Percentiles rank a stretch among this genome's conserved stretches.
Evolutionary conservation across 2,888 invertebrate genomes (phyloP).

Genomic region (Tetropium fuscum): DNA sequence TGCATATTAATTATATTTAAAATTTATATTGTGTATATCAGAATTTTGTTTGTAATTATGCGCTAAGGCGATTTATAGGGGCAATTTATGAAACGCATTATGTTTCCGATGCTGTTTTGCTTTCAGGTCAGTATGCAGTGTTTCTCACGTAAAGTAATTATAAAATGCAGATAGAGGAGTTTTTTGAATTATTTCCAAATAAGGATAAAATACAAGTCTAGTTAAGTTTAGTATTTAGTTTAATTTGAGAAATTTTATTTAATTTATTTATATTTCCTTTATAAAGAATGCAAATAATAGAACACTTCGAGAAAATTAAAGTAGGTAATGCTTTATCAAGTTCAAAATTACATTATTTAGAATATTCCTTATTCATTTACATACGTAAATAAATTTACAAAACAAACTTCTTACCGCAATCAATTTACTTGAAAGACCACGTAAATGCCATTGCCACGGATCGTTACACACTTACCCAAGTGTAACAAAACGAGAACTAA

Average conservation of each 20-base stretch:
- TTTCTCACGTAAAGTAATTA: background rate
- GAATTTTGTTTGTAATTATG: slow-evolving; percentile 19
- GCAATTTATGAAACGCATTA: background rate
- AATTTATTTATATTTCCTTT: too few relatives aligned
- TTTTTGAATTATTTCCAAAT: too few relatives aligned
- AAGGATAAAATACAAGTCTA: too few relatives aligned
- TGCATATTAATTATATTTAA: slow-evolving; percentile 44
- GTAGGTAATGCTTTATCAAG: too few relatives aligned
- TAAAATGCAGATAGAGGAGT: too few relatives aligned
- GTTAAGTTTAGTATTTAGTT: too few relatives aligned
- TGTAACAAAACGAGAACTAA: slow-evolving; percentile 14
- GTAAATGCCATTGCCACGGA: slow-evolving; percentile 16
- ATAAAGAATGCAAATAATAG: too few relatives aligned
- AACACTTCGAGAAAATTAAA: too few relatives aligned
- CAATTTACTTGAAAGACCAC: slow-evolving; percentile 13
- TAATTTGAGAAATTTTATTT: too few relatives aligned
- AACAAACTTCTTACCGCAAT: background rate
- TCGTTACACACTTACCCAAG: slow-evolving; percentile 14
- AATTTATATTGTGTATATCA: slow-evolving; percentile 30
- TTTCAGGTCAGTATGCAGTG: background rate
- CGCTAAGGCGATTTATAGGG: background rate
- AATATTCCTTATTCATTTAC: too few relatives aligned
- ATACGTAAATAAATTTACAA: too few relatives aligned
- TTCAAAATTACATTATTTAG: too few relatives aligned
- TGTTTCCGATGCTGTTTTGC: background rate